Conservation (phyloP, 92 coral and sea anemone species). For the Zoanthus sansibaricus region DNA sequence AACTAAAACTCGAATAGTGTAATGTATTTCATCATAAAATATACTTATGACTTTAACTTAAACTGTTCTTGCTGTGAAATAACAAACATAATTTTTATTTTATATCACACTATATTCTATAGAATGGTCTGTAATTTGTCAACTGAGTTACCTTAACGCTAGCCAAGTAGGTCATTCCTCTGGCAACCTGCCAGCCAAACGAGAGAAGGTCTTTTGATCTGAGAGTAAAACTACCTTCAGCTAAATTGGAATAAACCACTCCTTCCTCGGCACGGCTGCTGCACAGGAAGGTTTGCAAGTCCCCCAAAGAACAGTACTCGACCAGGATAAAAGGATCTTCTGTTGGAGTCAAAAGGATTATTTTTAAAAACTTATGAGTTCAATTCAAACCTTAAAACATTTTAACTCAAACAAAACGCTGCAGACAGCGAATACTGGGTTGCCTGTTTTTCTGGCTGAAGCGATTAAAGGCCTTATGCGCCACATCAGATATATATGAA, state of each 20-base stretch:
- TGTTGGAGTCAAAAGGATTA: constrained; percentile 23
- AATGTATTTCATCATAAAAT: too few relatives aligned
- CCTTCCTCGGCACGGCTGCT: constrained; percentile 71
- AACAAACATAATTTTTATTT: too few relatives aligned
- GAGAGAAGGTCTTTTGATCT: constrained; percentile 87
- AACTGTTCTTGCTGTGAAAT: too few relatives aligned
- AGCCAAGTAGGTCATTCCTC: constrained; percentile 96
- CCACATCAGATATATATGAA: too few relatives aligned
- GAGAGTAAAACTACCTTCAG: constrained; percentile 85
- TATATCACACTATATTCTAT: too few relatives aligned
- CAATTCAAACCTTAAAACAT: not conserved
- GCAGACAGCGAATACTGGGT: too few relatives aligned
- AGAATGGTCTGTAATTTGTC: not conserved
- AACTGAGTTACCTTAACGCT: constrained; percentile 74
- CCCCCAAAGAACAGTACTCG: constrained; percentile 90
- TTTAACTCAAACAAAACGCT: not conserved
- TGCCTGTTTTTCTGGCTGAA: too few relatives aligned
- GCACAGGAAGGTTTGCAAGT: constrained; percentile 78
- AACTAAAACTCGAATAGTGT: too few relatives aligned
- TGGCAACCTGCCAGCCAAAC: constrained; percentile 93
- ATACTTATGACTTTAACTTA: too few relatives aligned
- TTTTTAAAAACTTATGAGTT: not conserved
- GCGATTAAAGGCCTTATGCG: too few relatives aligned
- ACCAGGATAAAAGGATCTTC: constrained; percentile 85
- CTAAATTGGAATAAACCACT: constrained; percentile 86